Evolutionary conservation across 2,888 invertebrate genomes (phyloP).

Genomic region (Polydrusus tereticollis): DNA sequence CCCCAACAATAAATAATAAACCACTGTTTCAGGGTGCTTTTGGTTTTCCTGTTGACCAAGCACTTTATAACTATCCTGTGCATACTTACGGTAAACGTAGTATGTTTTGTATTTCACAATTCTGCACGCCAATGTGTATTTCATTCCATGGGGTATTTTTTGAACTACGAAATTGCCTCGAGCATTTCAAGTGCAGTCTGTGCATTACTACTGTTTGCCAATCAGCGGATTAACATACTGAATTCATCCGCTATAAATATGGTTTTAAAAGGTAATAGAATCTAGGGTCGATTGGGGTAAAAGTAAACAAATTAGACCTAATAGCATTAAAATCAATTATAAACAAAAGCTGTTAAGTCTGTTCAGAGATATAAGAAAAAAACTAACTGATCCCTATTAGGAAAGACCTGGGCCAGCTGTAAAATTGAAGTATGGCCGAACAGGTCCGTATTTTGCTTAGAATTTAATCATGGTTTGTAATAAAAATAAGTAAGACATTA

Average conservation of each 20-base stretch:
- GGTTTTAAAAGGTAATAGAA: slow-evolving; percentile 24
- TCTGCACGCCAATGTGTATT: background rate
- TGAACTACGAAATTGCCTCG: slow-evolving; percentile 24
- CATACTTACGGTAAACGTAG: slow-evolving; percentile 8
- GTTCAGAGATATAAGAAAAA: too few relatives aligned
- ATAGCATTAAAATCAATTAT: too few relatives aligned
- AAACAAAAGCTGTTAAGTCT: too few relatives aligned
- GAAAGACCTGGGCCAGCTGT: too few relatives aligned
- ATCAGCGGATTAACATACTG: slow-evolving; percentile 15
- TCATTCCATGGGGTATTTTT: slow-evolving; percentile 13
- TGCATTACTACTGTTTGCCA: slow-evolving; percentile 17
- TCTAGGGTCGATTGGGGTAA: too few relatives aligned
- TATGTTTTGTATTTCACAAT: slow-evolving; percentile 10
- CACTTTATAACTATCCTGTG: background rate
- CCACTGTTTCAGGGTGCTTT: slow-evolving; percentile 7
- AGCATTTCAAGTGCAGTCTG: slow-evolving; percentile 27
- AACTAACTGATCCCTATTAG: too few relatives aligned
- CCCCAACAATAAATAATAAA: background rate
- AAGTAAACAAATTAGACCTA: too few relatives aligned
- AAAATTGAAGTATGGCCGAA: too few relatives aligned
- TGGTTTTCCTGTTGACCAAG: slow-evolving; percentile 8
- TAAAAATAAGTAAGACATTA: too few relatives aligned
- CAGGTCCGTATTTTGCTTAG: too few relatives aligned
- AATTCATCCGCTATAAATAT: slow-evolving; percentile 26
- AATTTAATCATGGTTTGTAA: too few relatives aligned